These are phyloP conservation scores for Belonocnema kinseyi DNA, from an alignment of 1,140 invertebrate genomes.

Conservation along the genomic window DNA sequence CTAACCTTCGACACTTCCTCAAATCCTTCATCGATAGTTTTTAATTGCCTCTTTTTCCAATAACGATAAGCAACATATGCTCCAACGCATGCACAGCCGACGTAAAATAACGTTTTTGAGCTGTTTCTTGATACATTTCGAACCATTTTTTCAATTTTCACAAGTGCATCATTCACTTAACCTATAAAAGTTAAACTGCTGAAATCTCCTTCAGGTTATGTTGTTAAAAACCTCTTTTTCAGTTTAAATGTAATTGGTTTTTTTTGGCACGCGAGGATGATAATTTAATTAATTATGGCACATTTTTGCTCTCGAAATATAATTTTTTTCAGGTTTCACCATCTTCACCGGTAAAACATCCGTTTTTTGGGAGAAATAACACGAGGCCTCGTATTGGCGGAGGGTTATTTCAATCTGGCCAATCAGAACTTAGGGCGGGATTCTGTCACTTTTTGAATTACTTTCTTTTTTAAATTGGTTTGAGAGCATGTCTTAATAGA, in stretches of 20 bases:
- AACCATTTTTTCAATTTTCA: conserved; percentile 44
- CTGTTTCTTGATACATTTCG: conserved; percentile 46
- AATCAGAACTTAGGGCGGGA: neutral
- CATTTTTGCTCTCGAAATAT: neutral
- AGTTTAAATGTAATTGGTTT: neutral
- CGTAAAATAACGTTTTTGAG: conserved; percentile 56
- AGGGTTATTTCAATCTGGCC: neutral
- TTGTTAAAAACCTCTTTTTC: neutral
- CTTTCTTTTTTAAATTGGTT: neutral
- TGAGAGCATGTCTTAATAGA: too few species aligned
- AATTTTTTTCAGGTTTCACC: neutral
- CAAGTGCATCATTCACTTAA: conserved; percentile 14
- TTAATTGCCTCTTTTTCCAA: conserved; percentile 70
- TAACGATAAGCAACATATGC: conserved; percentile 71
- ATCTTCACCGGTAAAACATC: neutral
- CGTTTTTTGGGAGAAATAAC: neutral
- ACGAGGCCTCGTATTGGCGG: neutral
- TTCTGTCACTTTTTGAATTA: neutral
- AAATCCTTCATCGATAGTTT: conserved; percentile 73
- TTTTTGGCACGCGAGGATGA: neutral
- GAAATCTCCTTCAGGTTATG: neutral
- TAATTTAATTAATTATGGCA: neutral
- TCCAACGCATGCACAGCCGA: conserved; percentile 68
- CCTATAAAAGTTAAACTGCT: neutral
- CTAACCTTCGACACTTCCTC: conserved; percentile 73